These are phyloP conservation scores for Helogale parvula DNA, from an alignment of 2,113 vertebrate species.

Conservation along the genomic window DNA sequence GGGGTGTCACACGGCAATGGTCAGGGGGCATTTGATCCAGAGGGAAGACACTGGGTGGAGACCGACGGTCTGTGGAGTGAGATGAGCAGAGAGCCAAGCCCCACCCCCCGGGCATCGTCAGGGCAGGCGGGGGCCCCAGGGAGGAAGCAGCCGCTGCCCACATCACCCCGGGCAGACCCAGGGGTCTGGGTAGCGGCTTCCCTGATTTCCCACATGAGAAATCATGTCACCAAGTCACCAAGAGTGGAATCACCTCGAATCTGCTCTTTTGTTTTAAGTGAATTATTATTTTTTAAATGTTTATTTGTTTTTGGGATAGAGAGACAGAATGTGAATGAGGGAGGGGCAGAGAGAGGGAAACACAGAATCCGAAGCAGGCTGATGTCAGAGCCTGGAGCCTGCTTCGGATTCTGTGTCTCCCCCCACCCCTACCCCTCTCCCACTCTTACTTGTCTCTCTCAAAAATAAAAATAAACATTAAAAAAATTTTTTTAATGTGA, in stretches of 20 bases:
- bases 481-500: no score
- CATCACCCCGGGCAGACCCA: fast-evolving
- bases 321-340: no score
- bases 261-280: background rate
- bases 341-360: no score
- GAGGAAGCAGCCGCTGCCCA: background rate
- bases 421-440: no score
- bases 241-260: background rate
- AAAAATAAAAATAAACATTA: no score
- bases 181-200: background rate
- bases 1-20: background rate
- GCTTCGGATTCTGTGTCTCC: no score
- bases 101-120: background rate
- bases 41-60: background rate
- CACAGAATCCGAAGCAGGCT: no score
- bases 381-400: no score
- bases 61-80: background rate
- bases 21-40: background rate
- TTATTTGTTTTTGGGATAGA: no score
- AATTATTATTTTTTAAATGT: no score
- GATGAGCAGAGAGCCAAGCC: background rate
- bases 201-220: background rate
- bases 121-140: no score
- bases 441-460: no score
- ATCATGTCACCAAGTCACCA: background rate